Conservation (phyloP, 2,797 vertebrate species). For the Pitangus sulphuratus region DNA sequence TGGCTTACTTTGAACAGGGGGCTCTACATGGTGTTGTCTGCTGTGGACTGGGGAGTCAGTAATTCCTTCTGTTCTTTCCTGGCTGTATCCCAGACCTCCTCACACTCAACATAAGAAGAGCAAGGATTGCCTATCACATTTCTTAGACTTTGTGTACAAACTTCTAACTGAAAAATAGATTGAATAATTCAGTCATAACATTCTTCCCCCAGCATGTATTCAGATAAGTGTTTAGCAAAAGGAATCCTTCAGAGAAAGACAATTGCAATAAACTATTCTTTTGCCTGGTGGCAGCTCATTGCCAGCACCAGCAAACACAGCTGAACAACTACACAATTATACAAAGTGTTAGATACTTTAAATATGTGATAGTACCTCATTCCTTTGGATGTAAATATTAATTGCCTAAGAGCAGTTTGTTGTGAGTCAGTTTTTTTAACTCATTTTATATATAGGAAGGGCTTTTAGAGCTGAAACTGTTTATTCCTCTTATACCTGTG, state of each 20-base stretch:
- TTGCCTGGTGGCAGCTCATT: background rate
- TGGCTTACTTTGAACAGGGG: background rate
- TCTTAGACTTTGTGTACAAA: background rate
- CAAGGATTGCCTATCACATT: background rate
- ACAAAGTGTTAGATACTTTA: background rate
- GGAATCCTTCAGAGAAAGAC: background rate
- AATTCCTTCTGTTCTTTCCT: background rate
- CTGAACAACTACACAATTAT: background rate
- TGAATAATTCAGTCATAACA: background rate
- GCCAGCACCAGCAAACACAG: background rate
- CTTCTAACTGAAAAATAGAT: background rate
- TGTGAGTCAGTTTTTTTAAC: background rate
- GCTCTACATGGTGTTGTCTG: background rate
- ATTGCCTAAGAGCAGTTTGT: background rate
- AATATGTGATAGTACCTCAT: background rate
- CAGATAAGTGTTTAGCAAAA: background rate
- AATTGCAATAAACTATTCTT: background rate
- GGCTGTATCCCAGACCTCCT: background rate
- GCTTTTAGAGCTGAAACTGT: background rate
- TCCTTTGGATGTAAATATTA: background rate
- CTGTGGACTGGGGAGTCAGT: background rate
- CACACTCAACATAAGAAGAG: background rate
- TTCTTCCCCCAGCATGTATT: background rate
- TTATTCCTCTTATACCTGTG: background rate
- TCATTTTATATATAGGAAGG: background rate